Evolutionary conservation across 2,888 invertebrate species (phyloP), one percentile per base, ranked within the genome.

Genomic region (Mythimna impura): DNA sequence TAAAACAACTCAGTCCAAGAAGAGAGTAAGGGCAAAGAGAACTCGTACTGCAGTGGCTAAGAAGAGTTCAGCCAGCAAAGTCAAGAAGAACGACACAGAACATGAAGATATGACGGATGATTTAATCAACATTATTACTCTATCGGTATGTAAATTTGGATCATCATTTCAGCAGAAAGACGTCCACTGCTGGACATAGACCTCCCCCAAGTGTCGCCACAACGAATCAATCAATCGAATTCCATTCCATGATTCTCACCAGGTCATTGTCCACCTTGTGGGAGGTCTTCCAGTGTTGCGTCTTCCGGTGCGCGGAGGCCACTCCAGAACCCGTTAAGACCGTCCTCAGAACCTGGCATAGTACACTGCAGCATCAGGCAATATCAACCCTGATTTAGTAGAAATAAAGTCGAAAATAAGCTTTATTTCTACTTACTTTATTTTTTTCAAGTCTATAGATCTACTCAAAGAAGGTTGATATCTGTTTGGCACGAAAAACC

Each of bases 121-220:
- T 43, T 90, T 89, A 67, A 91, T 91, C 34, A 92, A 89, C 12
- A 81, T 94, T 52, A 86, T 92, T 10, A 91, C 89, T 54, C 76
- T 94, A 22, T 83, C 93, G 75, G 94, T 94, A 85, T 86, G 88
- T 82, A 6, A 22, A 52, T 60, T 55, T 9, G 9, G n/a, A 60
- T 43, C 43, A 43, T 14, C 14, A 43, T 43, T 43, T 43, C 12
- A 43, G 43, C 14, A 4, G 5, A 43, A 43, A 43, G 12, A 43
- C 1, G 43, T 12, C 12, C 12, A 40, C 12, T 40, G 3, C 12
- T 40, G 12, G 40, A 40, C 43, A 43, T 43, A 43, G 40, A 12
- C 40, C 3, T 40, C 12, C 40, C 40, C 40, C 40, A 40, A 40
- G 12, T 40, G 10, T 36, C 12, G 10, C 40, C 40, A 40, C 10